Base-by-base conservation (phyloP, 1,140 invertebrate species). In the Periplaneta americana region DNA sequence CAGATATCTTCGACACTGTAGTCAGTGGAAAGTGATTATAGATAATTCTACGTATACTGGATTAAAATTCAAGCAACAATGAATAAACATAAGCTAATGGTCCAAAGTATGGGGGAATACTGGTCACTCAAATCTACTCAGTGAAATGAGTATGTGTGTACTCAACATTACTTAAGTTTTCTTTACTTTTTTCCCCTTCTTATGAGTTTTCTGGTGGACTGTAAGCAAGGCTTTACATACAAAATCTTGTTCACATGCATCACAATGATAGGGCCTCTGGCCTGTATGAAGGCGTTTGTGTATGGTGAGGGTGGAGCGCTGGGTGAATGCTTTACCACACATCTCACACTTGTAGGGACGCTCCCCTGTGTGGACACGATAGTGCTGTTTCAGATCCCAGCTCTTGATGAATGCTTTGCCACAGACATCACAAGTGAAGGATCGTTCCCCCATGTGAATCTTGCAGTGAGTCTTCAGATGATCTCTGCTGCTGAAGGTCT, bases 391-490 rank as follows among this genome's bases (percentile, higher is more conserved):
- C 6, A 87, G 77, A 3, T 84, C 34, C 18, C 83, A 81, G 22
- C 48, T 18, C 36, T 82, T 74, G 33, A 36, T 82, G 83, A 93
- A 93, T 0, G 90, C 89, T 85, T 92, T 91, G 37, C 87, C 88
- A 85, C 92, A 93, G 4, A 90, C 85, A 28, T 88, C 86, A 85
- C 93, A 93, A 84, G 88, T 89, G 86, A 93, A 94, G 0, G 94
- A 92, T 83, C 94, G 93, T 84, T 95, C 93, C 2, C 94, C 94
- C 0, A 94, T 95, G 84, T 96, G 94, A 0, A 92, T 93, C 8
- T 92, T 87, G 82, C 91, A 87, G 85, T 95, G 93, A 82, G 93
- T 91, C 84, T 92, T 92, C 0, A 94, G 83, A 79, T 87, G 96
- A 0, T 96, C 94, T 88, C 95, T 94, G 83, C 93, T 93, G 0